These are phyloP conservation scores for Pteropus rufus DNA, from an alignment of 2,797 vertebrate genomes.

Conservation along the genomic window DNA sequence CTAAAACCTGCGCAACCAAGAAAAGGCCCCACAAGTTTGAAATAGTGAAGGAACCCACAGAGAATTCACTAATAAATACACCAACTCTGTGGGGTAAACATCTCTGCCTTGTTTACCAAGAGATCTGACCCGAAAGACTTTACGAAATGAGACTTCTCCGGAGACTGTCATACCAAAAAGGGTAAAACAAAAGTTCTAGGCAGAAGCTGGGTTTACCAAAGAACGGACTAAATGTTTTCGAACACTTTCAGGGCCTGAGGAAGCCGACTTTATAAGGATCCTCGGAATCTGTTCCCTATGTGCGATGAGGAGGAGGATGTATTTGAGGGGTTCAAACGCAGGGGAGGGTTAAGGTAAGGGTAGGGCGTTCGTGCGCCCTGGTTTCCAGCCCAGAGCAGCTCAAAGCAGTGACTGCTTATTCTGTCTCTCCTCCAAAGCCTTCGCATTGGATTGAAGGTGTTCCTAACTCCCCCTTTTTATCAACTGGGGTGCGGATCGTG, in stretches of 20 bases:
- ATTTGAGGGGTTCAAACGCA: neutral
- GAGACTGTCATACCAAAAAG: neutral
- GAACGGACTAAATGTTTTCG: neutral
- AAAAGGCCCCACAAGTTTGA: slow-evolving; percentile 29
- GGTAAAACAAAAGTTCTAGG: slow-evolving; percentile 38
- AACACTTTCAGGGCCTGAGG: neutral
- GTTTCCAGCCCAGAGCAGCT: neutral
- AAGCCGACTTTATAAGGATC: neutral
- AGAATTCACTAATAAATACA: slow-evolving; percentile 26
- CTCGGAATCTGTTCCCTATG: neutral
- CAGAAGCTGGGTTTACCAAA: neutral
- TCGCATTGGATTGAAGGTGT: slow-evolving; percentile 56
- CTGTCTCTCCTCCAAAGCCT: slow-evolving; percentile 53
- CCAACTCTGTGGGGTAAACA: neutral
- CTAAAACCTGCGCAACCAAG: neutral
- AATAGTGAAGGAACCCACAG: neutral
- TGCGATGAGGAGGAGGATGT: neutral
- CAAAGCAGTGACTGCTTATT: slow-evolving; percentile 52
- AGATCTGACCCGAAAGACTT: neutral
- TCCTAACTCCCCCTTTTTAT: slow-evolving; percentile 51
- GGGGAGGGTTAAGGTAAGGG: neutral
- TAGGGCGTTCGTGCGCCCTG: fast-evolving
- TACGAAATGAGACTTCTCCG: neutral
- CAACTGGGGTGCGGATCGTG: neutral
- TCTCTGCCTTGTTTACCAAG: neutral